Evolutionary conservation across 2,888 invertebrate genomes (phyloP).

Genomic region (Nemurella pictetii): DNA sequence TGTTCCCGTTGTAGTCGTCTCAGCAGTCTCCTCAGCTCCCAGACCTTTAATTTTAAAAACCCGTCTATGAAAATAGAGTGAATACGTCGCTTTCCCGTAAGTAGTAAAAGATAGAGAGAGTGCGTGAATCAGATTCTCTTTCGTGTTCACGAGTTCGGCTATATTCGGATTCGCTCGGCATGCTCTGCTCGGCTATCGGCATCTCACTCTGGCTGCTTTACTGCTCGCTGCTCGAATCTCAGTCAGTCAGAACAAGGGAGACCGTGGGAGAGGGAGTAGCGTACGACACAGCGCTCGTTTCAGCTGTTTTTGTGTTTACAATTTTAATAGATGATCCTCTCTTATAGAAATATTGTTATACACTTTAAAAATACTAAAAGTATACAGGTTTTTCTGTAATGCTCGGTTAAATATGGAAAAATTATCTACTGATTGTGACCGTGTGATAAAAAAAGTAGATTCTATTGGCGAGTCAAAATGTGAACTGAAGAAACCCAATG

Average conservation of each 20-base stretch:
- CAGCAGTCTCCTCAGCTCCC: no score
- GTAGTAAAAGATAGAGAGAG: background rate
- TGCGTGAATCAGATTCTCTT: background rate
- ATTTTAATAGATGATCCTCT: background rate
- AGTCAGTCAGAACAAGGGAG: background rate
- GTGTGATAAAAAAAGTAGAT: background rate
- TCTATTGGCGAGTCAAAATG: background rate
- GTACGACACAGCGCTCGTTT: background rate
- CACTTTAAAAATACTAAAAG: background rate
- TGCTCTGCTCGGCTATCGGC: background rate
- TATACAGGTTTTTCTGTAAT: background rate
- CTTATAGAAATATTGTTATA: background rate
- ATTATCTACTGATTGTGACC: background rate
- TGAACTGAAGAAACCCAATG: slow-evolving; percentile 1
- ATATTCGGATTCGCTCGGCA: background rate
- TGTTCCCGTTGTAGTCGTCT: no score
- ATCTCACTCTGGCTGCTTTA: background rate
- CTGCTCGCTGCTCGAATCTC: background rate
- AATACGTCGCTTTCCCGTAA: background rate
- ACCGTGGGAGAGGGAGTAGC: background rate
- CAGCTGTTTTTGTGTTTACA: background rate
- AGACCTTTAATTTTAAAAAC: no score
- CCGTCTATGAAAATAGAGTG: background rate
- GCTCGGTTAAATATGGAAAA: background rate
- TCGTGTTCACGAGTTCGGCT: background rate